Evolutionary conservation across 2,888 invertebrate species (phyloP).

Genomic region (Prenolepis imparis): DNA sequence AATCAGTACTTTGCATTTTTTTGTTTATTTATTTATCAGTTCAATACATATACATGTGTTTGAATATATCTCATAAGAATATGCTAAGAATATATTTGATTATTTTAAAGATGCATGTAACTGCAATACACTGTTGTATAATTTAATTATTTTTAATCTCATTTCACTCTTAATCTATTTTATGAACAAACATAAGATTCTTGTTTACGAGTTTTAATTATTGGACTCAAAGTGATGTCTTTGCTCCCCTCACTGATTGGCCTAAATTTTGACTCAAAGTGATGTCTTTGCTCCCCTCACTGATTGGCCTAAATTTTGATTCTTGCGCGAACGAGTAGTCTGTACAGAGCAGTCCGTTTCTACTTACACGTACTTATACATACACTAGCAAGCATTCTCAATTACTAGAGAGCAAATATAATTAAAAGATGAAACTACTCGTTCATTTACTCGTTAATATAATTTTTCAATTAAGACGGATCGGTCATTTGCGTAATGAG

Average conservation of each 20-base stretch:
- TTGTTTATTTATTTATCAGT: background rate
- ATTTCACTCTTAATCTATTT: background rate
- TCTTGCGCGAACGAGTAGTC: background rate
- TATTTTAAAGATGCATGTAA: background rate
- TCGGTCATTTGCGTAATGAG: background rate
- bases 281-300: background rate
- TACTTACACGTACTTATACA: background rate
- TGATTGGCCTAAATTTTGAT: background rate
- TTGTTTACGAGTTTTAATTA: background rate
- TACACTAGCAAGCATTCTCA: background rate
- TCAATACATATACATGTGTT: background rate
- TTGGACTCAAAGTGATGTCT: background rate
- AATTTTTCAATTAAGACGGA: conserved; percentile 22
- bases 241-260: background rate
- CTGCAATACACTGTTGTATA: background rate
- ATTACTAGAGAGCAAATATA: conserved; percentile 24
- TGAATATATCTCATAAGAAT: background rate
- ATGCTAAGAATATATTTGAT: background rate
- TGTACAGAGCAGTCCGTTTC: background rate
- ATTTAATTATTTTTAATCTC: background rate
- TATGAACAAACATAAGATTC: background rate
- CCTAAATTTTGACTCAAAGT: background rate
- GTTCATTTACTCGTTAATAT: conserved; percentile 17
- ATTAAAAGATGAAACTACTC: conserved; percentile 24
- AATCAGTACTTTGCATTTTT: background rate